A percentile compares a stretch with the other conserved stretches of the same genome.
These are phyloP conservation scores for Malurus splendens DNA, from an alignment of 2,797 vertebrate genomes.

Conservation along the genomic window DNA sequence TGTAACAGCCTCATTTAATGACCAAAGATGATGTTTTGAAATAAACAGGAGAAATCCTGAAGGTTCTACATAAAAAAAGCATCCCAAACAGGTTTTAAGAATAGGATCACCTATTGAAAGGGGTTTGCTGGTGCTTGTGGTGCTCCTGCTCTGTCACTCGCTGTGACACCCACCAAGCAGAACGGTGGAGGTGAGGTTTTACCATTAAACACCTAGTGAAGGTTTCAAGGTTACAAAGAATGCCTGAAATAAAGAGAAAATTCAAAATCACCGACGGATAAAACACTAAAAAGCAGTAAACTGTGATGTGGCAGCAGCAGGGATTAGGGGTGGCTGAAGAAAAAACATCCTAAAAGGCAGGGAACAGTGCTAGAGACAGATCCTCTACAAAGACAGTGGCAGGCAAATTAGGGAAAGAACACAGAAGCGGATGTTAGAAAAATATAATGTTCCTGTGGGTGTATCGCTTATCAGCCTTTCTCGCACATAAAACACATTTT, in stretches of 20 bases:
- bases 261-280: not conserved
- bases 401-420: conserved; percentile 48
- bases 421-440: conserved; percentile 56
- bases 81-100: not conserved
- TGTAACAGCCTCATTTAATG: not conserved
- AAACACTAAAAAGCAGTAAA: not conserved
- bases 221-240: not conserved
- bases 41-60: not conserved
- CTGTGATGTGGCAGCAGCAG: not conserved
- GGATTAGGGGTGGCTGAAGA: not conserved
- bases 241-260: not conserved
- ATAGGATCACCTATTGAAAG: not conserved
- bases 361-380: not conserved
- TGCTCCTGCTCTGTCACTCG: not conserved
- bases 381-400: conserved; percentile 23
- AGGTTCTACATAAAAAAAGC: not conserved
- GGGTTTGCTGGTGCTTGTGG: not conserved
- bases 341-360: not conserved
- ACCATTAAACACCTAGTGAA: not conserved
- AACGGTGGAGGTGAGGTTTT: not conserved
- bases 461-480: conserved; percentile 56
- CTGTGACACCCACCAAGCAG: not conserved
- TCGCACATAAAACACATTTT: conserved; percentile 46
- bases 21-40: not conserved
- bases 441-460: conserved; percentile 53